A percentile compares a stretch with the other conserved stretches of the same genome.
phyloP scores from a whole-genome alignment of 2,888 invertebrate species.

The Cremastinae sp. region DNA sequence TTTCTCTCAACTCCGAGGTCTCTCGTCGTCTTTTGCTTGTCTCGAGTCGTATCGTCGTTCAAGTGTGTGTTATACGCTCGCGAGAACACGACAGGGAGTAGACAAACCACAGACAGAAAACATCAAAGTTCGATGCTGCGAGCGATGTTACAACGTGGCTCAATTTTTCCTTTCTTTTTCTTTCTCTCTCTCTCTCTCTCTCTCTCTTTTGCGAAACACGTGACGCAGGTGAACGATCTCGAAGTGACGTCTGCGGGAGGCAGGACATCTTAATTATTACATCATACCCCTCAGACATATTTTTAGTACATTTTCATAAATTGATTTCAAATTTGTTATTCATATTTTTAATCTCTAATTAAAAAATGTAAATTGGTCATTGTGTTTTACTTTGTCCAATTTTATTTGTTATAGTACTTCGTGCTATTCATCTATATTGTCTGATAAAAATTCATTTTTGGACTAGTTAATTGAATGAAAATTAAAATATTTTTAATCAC shows the following conservation, averaged over 20 bases:
- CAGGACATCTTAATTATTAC: not conserved
- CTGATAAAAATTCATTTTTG: too few relatives aligned
- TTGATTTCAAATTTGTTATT: too few relatives aligned
- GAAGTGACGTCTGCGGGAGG: not conserved
- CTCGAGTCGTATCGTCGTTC: constrained; percentile 44
- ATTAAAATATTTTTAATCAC: too few relatives aligned
- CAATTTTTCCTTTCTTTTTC: constrained; percentile 15
- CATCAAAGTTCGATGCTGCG: constrained; percentile 45
- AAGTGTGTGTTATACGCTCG: constrained; percentile 38
- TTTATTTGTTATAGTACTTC: too few relatives aligned
- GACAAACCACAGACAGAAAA: constrained; percentile 55
- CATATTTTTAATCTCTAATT: too few relatives aligned
- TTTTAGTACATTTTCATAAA: too few relatives aligned
- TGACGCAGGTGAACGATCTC: constrained; percentile 16
- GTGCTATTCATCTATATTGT: too few relatives aligned
- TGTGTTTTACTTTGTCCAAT: too few relatives aligned
- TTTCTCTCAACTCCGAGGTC: constrained; percentile 49
- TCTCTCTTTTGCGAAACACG: constrained; percentile 33
- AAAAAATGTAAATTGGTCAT: too few relatives aligned
- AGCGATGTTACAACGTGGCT: constrained; percentile 1
- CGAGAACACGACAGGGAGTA: constrained; percentile 33
- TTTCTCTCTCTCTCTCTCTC: constrained; percentile 19
- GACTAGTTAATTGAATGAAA: too few relatives aligned
- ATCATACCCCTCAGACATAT: too few relatives aligned
- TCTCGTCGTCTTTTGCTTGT: constrained; percentile 41